Evolutionary conservation across 2,888 invertebrate species (phyloP), one percentile per base, ranked within the genome.

Genomic region (Mythimna impura): DNA sequence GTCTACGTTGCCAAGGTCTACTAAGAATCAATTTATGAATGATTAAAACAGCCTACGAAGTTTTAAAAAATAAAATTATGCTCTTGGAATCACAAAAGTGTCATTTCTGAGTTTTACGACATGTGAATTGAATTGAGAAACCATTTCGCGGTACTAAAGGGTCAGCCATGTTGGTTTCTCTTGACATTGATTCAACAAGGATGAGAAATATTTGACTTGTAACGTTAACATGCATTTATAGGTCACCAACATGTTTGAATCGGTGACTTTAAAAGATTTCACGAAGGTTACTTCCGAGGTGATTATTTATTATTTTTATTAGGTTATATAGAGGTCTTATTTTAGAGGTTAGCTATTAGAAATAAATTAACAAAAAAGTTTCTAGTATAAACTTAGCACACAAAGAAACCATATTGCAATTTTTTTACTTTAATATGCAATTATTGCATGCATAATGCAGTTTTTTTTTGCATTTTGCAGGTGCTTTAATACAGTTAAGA

Each of bases 181-280:
- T 76, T 76, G 70, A 62, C 81, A 81, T 76, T 81, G 76, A 68
- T 63, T 57, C 25, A 54, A n/a, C 25, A 81, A 78, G 65, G 77
- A 76, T 68, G 54, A 30, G 4, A 64, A 80, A 63, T 78, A 79
- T 79, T 79, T 81, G 30, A 66, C 36, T 77, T 68, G 36, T 36
- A 57, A 20, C n/a, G 47, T 73, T 54, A 2, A 62, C 9, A 20
- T 60, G n/a, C 22, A 43, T 55, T 71, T 79, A 73, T 78, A 78
- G 72, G 74, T 76, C 36, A 72, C 2, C 52, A 40, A 36, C 36
- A 60, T 64, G 60, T 60, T 63, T 22, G 60, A 71, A 43, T 12
- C 20, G 10, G 47, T 50, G 69, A 43, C 20, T 43, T 64, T 80
- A 40, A 30, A 14, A 54, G 4, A 47, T 61, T 78, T 50, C 8